phyloP scores from a whole-genome alignment of 2,797 vertebrate genomes.

The Coreius guichenoti region DNA sequence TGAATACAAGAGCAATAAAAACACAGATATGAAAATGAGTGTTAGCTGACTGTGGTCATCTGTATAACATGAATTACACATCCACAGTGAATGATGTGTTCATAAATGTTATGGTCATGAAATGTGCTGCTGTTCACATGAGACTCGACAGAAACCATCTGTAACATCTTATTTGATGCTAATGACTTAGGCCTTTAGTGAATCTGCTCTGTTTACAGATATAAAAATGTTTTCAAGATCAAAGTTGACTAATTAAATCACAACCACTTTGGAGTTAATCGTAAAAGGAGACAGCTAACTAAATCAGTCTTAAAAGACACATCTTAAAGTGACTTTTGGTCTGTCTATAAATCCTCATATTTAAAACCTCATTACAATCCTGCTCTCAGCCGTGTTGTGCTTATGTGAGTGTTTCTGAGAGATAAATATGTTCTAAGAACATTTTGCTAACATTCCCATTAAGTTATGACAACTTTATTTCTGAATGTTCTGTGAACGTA shows the following conservation, averaged over 20 bases:
- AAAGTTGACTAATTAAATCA: not conserved
- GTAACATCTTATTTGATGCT: not conserved
- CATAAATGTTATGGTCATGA: not conserved
- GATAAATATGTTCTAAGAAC: not conserved
- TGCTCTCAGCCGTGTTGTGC: not conserved
- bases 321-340: not conserved
- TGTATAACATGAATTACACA: not conserved
- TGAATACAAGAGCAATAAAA: slow-evolving; percentile 5
- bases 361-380: not conserved
- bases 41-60: not conserved
- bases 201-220: not conserved
- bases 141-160: not conserved
- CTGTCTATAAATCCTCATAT: not conserved
- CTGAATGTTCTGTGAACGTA: not conserved
- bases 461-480: not conserved
- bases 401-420: not conserved
- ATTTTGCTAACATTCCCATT: not conserved
- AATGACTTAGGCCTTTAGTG: too few relatives aligned
- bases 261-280: not conserved
- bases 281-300: not conserved
- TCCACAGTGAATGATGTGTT: not conserved
- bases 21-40: slow-evolving; percentile 40
- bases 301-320: not conserved
- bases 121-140: not conserved
- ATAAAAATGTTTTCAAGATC: not conserved